Conservation (phyloP, 2,888 invertebrate species). For the Andrena hattorfiana region DNA sequence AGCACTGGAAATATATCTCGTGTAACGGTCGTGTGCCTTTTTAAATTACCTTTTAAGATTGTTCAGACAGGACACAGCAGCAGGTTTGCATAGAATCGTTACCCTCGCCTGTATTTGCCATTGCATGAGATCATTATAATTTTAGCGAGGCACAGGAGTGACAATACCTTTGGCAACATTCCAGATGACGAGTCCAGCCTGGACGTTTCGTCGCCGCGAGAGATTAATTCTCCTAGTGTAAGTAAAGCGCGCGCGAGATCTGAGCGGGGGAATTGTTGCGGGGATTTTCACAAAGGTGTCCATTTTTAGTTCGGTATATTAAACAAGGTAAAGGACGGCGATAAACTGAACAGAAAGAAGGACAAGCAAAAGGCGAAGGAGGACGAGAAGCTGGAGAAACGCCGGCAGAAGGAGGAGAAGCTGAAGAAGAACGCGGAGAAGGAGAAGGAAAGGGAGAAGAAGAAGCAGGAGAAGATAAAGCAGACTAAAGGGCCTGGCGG, state of each 20-base stretch:
- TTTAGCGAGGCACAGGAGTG: conserved; percentile 82
- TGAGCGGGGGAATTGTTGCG: not conserved
- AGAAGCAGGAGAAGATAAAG: conserved; percentile 89
- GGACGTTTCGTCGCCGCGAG: conserved; percentile 89
- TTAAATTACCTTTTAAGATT: not conserved
- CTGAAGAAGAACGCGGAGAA: conserved; percentile 88
- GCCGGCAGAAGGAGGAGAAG: conserved; percentile 90
- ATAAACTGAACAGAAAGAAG: conserved; percentile 88
- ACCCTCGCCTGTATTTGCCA: conserved; percentile 16
- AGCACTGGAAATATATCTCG: no score
- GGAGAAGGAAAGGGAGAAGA: conserved; percentile 88
- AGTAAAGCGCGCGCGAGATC: conserved; percentile 65
- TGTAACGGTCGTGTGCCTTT: not conserved
- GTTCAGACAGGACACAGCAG: conserved; percentile 17
- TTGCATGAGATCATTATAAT: conserved; percentile 61
- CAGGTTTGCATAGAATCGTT: conserved; percentile 33
- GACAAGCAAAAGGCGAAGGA: conserved; percentile 91
- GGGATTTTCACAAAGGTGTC: not conserved
- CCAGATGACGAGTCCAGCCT: conserved; percentile 89
- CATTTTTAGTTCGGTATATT: conserved; percentile 85
- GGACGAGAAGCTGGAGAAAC: conserved; percentile 90
- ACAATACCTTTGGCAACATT: conserved; percentile 85
- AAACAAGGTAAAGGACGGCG: conserved; percentile 87
- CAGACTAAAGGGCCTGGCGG: conserved; percentile 83
- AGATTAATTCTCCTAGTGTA: conserved; percentile 89